phyloP scores from a whole-genome alignment of 2,797 vertebrate genomes.

The Takifugu rubripes region DNA sequence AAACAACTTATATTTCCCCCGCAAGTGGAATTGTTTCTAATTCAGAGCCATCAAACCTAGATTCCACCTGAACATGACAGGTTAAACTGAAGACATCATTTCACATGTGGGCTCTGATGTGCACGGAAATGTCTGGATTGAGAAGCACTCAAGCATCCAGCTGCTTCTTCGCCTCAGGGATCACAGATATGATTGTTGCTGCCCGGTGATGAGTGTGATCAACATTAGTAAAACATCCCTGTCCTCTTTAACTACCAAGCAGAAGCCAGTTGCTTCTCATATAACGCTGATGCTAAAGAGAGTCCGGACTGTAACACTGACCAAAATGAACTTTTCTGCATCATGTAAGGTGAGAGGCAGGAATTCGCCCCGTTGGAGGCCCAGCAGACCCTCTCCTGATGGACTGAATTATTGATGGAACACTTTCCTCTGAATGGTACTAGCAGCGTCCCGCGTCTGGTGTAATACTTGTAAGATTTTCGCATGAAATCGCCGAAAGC shows the following conservation, averaged over 20 bases:
- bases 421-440: conserved; percentile 5
- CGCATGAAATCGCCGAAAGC: neutral
- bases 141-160: conserved; percentile 24
- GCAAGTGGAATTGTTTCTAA: conserved; percentile 7
- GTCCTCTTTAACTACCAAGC: too few relatives aligned
- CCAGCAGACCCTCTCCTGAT: conserved; percentile 3
- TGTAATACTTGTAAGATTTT: neutral
- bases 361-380: neutral
- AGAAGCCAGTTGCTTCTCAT: conserved; percentile 26
- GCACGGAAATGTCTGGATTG: conserved; percentile 7
- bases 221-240: neutral
- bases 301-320: neutral
- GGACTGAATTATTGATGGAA: conserved; percentile 29
- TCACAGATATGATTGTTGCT: conserved; percentile 38
- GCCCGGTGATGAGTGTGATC: conserved; percentile 33
- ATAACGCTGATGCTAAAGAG: conserved; percentile 25
- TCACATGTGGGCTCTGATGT: conserved; percentile 13
- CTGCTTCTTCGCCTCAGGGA: conserved; percentile 23
- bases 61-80: conserved; percentile 17
- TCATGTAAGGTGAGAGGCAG: conserved; percentile 13
- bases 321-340: conserved; percentile 10
- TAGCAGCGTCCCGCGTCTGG: neutral
- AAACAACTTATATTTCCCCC: conserved; percentile 1
- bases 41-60: conserved; percentile 11
- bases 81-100: conserved; percentile 4